Conservation (phyloP, 2,113 vertebrate genomes). For the Bufo bufo region DNA sequence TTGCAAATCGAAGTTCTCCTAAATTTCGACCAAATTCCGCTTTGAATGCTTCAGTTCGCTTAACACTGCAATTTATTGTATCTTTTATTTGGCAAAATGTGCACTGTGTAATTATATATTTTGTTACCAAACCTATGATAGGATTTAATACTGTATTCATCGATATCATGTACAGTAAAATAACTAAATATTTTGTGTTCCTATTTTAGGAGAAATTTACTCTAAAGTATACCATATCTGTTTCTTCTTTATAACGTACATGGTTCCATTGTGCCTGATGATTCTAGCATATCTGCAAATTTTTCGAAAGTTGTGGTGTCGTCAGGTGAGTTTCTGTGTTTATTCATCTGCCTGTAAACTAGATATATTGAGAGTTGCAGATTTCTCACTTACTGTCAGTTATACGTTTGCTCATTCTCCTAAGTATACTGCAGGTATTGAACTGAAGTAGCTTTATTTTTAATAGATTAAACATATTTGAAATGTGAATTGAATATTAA, state of each 20-base stretch:
- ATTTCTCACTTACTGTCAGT: background rate
- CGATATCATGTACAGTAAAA: background rate
- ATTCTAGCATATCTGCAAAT: slow-evolving; percentile 96
- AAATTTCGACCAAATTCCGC: no score
- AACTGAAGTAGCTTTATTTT: no score
- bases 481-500: no score
- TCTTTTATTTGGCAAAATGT: background rate
- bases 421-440: no score
- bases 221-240: slow-evolving; percentile 94
- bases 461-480: no score
- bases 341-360: background rate
- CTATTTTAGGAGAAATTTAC: slow-evolving; percentile 85
- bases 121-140: background rate
- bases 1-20: no score
- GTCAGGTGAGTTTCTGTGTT: slow-evolving; percentile 78
- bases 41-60: no score
- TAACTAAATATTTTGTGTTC: slow-evolving; percentile 56
- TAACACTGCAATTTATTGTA: no score
- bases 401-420: background rate
- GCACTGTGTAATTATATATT: background rate
- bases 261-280: slow-evolving; percentile 95
- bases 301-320: slow-evolving; percentile 95
- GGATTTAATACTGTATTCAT: no score
- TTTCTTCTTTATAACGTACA: slow-evolving; percentile 94
- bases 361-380: background rate